Evolutionary conservation across 2,888 invertebrate species (phyloP), one percentile per base, ranked within the genome.

Genomic region (Agrilus cyanescens): DNA sequence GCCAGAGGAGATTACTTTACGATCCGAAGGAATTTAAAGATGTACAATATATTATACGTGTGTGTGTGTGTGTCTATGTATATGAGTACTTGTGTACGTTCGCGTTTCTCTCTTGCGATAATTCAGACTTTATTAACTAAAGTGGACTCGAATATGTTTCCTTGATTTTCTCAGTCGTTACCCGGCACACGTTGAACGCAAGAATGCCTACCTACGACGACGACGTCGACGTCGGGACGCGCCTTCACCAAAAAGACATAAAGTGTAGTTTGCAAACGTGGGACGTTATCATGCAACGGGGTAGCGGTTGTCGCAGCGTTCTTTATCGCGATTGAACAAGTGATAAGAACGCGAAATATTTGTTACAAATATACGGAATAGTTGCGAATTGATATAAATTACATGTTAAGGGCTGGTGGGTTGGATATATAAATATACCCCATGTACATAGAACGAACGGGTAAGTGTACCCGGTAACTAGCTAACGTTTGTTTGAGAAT

Each of bases 361-460:
- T 47, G 48, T 46, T 48, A 48, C 46, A 46, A 48, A 48, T 46
- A 48, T 44, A 46, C 44, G 46, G 45, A 48, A 48, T 48, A 46
- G 44, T 45, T 44, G 44, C 39, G 44, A 44, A 48, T 48, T 46
- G 45, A 44, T 44, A 48, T 48, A 48, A 48, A 48, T 48, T 48
- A 46, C 43, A 48, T 43, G 48, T 44, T 46, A 47, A 47, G 45
- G 47, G 47, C 47, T 45, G 46, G 46, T n/a, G n/a, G n/a, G n/a
- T n/a, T n/a, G n/a, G n/a, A n/a, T 47, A 46, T 44, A 47, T 47
- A 47, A 47, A 45, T 47, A 47, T 40, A 38, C 47, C 20, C 25
- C 10, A 25, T 25, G 25, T 25, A n/a, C n/a, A n/a, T n/a, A 25
- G 25, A 25, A 25, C 25, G 25, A 25, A 20, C 25, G 25, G 25